Evolutionary conservation across 2,113 vertebrate species (phyloP).

Genomic region (Sceloporus tristichus): DNA sequence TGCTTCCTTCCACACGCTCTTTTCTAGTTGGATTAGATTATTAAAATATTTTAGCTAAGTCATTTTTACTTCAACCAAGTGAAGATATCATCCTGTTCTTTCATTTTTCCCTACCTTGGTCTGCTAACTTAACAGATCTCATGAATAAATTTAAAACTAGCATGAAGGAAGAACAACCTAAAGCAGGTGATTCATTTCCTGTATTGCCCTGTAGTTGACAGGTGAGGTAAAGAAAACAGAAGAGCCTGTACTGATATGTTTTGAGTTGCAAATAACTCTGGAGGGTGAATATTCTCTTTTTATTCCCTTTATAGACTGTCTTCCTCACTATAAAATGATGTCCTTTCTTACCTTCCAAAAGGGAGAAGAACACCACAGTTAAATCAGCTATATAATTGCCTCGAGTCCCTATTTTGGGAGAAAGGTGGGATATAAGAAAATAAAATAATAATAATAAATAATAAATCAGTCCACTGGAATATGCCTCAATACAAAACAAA

Average conservation of each 20-base stretch:
- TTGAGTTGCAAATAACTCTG: neutral
- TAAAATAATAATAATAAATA: too few relatives aligned
- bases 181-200: constrained; percentile 31
- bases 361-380: neutral
- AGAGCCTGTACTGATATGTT: neutral
- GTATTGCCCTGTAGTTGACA: constrained; percentile 39
- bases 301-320: neutral
- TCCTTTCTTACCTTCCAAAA: neutral
- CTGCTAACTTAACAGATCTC: constrained; percentile 34
- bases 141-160: constrained; percentile 53
- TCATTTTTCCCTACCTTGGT: constrained; percentile 25
- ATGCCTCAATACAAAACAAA: neutral
- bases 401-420: too few relatives aligned
- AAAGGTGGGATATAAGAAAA: too few relatives aligned
- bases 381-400: neutral
- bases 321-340: neutral
- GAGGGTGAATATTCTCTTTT: neutral
- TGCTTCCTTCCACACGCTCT: neutral
- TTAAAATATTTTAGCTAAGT: constrained; percentile 38
- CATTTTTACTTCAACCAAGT: constrained; percentile 41
- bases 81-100: constrained; percentile 44
- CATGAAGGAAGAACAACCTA: constrained; percentile 17
- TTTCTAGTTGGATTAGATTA: neutral
- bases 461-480: neutral
- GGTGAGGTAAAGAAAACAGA: constrained; percentile 48